phyloP scores from a whole-genome alignment of 2,888 invertebrate species.

The Papilio protenor region DNA sequence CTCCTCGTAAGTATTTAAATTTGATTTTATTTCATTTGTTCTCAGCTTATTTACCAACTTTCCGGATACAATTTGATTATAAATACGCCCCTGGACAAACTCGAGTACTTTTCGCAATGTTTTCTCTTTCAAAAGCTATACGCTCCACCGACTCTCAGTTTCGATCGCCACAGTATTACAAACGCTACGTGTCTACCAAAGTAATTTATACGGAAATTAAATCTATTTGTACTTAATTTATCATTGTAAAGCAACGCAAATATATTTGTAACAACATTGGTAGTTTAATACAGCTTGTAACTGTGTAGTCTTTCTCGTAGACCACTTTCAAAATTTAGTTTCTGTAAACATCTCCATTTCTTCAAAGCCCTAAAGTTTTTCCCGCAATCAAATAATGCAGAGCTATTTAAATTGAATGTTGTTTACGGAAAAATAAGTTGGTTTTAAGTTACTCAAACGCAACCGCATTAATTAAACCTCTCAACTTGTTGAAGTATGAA shows the following conservation, averaged over 20 bases:
- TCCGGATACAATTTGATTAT: conserved; percentile 1
- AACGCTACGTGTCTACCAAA: conserved; percentile 29
- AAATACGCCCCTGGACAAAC: neutral
- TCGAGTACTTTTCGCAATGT: conserved; percentile 29
- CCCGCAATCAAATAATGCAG: neutral
- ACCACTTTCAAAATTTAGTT: too few relatives aligned
- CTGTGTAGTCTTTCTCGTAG: too few relatives aligned
- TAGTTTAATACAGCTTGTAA: neutral
- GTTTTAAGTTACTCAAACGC: neutral
- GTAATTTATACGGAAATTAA: conserved; percentile 26
- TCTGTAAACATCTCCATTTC: too few relatives aligned
- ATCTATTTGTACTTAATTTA: neutral
- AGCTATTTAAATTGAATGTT: neutral
- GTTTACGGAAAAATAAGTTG: neutral
- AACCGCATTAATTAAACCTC: conserved; percentile 4
- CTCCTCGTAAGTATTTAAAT: neutral
- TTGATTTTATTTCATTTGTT: neutral
- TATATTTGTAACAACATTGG: neutral
- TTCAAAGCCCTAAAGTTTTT: too few relatives aligned
- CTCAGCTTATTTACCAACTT: conserved; percentile 11
- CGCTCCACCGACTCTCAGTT: conserved; percentile 29
- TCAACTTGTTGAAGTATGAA: neutral
- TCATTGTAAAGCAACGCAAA: neutral
- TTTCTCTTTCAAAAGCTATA: conserved; percentile 32
- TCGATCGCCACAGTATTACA: conserved; percentile 11